Evolutionary conservation across 2,797 vertebrate genomes (phyloP), one percentile per base, ranked within the genome.

Genomic region (Lutjanus campechanus): DNA sequence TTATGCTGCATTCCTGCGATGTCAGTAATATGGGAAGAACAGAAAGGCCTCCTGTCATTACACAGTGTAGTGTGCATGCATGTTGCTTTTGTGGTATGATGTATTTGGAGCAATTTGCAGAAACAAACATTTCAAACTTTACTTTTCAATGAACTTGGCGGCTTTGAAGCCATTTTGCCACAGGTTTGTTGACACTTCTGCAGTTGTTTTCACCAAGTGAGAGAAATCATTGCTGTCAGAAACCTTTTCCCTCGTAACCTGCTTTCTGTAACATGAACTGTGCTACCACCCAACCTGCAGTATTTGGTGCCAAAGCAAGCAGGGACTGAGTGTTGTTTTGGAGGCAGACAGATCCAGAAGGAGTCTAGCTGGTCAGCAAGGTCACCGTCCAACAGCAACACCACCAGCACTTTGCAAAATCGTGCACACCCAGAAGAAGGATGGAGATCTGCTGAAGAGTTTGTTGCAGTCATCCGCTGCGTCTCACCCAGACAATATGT

Each of bases 341-440:
- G 53, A 72, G 19, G 69, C 69, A 53, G 61, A 77, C 44, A 58
- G 46, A 63, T 75, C 66, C 72, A 40, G 49, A 41, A 79, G 72
- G 36, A 68, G 55, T 65, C 54, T 51, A 79, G 73, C 66, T 84
- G 76, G 76, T 79, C 73, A 82, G 78, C 76, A 63, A 79, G 79
- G 82, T 77, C 70, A 68, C 54, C 22, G 3, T 80, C 83, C 73
- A 83, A 83, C 85, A 78, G 81, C 76, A 87, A 89, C 81, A 89
- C 53, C 61, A 41, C 44, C 71, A 66, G 65, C 68, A 15, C 67
- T 78, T 70, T 60, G 54, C 22, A 3, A 72, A 81, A 63, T 11
- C n/a, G n/a, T 64, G 40, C 62, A 76, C 77, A 74, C 76, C 62
- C 77, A 71, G 55, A 82, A 53, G 22, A 71, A 73, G 58, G 76